Percentiles rank a stretch among this genome's conserved stretches.
These are phyloP conservation scores for Drosophila leontia DNA, from an alignment of 1,140 invertebrate genomes.

Conservation along the genomic window DNA sequence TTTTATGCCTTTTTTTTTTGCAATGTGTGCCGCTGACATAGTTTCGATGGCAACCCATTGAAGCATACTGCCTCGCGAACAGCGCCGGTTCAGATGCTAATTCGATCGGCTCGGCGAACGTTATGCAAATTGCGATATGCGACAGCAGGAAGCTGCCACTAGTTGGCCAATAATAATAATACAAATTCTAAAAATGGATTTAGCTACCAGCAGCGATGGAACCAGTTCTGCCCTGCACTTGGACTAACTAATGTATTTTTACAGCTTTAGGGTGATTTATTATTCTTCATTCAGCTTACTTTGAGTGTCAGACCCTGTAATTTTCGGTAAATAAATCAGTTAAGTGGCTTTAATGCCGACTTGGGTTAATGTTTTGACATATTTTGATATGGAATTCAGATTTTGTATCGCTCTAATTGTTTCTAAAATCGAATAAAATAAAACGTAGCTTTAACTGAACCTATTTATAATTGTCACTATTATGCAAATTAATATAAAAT, in stretches of 20 bases:
- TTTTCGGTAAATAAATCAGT: neutral
- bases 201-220: neutral
- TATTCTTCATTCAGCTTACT: neutral
- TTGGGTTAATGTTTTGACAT: neutral
- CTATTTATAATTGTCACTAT: neutral
- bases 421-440: neutral
- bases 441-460: neutral
- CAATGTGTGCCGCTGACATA: slow-evolving; percentile 72
- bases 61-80: slow-evolving; percentile 29
- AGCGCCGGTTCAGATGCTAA: slow-evolving; percentile 36
- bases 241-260: neutral
- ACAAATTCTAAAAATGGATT: slow-evolving; percentile 56
- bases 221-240: slow-evolving; percentile 2
- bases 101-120: slow-evolving; percentile 19
- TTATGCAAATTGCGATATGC: slow-evolving; percentile 51
- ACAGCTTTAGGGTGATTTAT: neutral
- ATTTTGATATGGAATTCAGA: neutral
- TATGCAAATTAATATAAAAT: neutral
- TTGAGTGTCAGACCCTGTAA: neutral
- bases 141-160: slow-evolving; percentile 48
- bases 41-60: slow-evolving; percentile 53
- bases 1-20: slow-evolving; percentile 61
- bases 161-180: slow-evolving; percentile 10
- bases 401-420: neutral
- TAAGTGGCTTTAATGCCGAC: neutral